Conservation (phyloP, 2,113 vertebrate genomes). For the Indri indri region DNA sequence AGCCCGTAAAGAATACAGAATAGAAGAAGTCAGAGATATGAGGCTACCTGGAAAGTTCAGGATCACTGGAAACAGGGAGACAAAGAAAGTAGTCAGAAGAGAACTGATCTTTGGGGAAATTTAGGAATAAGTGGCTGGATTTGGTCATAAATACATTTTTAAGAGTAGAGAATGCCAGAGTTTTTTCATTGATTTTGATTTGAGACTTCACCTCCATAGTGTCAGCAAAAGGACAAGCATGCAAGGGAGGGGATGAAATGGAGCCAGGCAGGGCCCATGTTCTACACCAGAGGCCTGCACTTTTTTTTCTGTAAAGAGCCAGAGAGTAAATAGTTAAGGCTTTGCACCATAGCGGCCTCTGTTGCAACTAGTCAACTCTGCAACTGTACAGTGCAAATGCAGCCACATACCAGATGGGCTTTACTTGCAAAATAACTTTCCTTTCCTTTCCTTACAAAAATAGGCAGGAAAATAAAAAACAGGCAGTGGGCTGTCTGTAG, state of each 20-base stretch:
- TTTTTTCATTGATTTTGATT: slow-evolving; percentile 18
- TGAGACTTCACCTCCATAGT: background rate
- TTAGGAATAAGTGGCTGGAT: background rate
- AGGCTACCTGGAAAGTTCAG: background rate
- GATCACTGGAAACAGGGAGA: background rate
- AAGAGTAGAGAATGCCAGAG: background rate
- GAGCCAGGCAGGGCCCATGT: background rate
- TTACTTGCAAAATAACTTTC: too few relatives aligned
- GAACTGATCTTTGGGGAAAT: background rate
- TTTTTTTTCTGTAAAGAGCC: background rate
- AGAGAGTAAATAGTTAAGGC: background rate
- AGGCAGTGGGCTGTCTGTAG: background rate
- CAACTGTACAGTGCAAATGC: background rate
- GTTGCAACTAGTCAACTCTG: background rate
- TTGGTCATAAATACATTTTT: background rate
- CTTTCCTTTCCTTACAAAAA: background rate
- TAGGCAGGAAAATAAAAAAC: background rate
- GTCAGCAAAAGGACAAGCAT: background rate
- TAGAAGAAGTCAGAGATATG: background rate
- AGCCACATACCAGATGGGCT: background rate
- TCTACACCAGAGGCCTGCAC: background rate
- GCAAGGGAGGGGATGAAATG: background rate
- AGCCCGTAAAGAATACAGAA: background rate
- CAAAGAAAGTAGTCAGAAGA: background rate
- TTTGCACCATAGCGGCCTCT: background rate